These are phyloP conservation scores for Sinopyrophorus schimmeli DNA, from an alignment of 2,888 invertebrate genomes.

Conservation along the genomic window DNA sequence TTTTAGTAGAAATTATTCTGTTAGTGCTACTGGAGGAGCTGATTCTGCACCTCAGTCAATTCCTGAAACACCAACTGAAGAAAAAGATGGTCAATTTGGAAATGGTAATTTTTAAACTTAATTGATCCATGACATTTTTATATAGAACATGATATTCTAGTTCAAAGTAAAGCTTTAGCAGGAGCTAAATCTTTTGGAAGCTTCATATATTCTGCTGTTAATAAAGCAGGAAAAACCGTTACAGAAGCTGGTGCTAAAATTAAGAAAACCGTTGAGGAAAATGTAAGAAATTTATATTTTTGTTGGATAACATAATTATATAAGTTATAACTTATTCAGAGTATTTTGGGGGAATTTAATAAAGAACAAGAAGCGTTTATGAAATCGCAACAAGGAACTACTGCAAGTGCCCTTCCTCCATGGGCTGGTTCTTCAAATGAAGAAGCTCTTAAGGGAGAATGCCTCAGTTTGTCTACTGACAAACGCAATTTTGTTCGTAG, in stretches of 20 bases:
- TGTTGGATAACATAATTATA: constrained; percentile 1
- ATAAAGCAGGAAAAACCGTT: constrained; percentile 92
- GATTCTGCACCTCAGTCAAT: constrained; percentile 83
- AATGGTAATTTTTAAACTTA: constrained; percentile 60
- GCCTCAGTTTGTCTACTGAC: constrained; percentile 91
- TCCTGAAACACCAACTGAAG: constrained; percentile 78
- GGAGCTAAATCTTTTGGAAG: constrained; percentile 90
- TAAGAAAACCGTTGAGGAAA: constrained; percentile 95
- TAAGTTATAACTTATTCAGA: constrained; percentile 60
- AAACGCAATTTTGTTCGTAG: constrained; percentile 96
- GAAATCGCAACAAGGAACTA: constrained; percentile 77
- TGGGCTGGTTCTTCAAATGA: constrained; percentile 97
- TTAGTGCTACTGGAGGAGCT: constrained; percentile 89
- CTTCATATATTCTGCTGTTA: constrained; percentile 93
- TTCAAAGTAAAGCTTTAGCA: constrained; percentile 86
- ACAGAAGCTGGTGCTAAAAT: constrained; percentile 90
- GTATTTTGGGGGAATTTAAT: constrained; percentile 94
- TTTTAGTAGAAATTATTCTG: constrained; percentile 34
- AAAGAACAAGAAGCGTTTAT: constrained; percentile 97
- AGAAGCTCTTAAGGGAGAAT: constrained; percentile 91
- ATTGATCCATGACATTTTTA: constrained; percentile 18
- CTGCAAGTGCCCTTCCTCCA: constrained; percentile 77
- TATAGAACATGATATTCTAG: constrained; percentile 57
- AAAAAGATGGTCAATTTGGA: constrained; percentile 79
- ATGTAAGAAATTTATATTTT: constrained; percentile 66